phyloP scores from a whole-genome alignment of 1,140 invertebrate species.

The Drosophila ercepeae region DNA sequence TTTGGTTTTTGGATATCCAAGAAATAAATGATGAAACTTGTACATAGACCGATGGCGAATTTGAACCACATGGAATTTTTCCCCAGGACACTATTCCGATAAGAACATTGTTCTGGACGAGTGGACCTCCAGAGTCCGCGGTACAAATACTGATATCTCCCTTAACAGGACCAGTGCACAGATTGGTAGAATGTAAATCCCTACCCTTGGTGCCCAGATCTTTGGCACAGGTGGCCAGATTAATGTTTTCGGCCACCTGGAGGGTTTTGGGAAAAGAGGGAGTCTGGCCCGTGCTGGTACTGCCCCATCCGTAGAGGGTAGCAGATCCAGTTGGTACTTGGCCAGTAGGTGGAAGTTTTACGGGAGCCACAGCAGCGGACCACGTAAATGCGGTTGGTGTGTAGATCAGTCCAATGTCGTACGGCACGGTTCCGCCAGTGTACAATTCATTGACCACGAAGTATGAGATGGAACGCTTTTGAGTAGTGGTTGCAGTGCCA shows the following conservation, averaged over 20 bases:
- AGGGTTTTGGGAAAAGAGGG: slow-evolving; percentile 79
- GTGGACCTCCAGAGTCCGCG: slow-evolving; percentile 84
- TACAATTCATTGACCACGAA: slow-evolving; percentile 69
- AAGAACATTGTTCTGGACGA: slow-evolving; percentile 71
- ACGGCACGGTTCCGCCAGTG: slow-evolving; percentile 83
- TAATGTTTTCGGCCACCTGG: slow-evolving; percentile 76
- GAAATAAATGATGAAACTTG: slow-evolving; percentile 87
- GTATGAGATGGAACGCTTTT: slow-evolving; percentile 61
- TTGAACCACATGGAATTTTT: slow-evolving; percentile 85
- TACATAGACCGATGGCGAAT: slow-evolving; percentile 90
- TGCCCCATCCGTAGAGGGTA: slow-evolving; percentile 84
- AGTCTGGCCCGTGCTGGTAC: slow-evolving; percentile 77
- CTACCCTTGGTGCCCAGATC: slow-evolving; percentile 71
- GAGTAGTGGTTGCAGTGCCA: slow-evolving; percentile 64
- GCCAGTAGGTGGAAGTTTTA: slow-evolving; percentile 81
- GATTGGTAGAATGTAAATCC: slow-evolving; percentile 83
- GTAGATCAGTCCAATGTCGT: slow-evolving; percentile 85
- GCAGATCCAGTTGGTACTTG: slow-evolving; percentile 83
- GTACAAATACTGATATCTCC: slow-evolving; percentile 84
- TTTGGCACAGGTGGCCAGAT: slow-evolving; percentile 52
- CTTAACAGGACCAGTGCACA: slow-evolving; percentile 84
- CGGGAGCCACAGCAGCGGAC: slow-evolving; percentile 83
- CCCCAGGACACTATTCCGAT: slow-evolving; percentile 84
- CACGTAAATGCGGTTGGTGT: slow-evolving; percentile 84
- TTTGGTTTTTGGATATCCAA: slow-evolving; percentile 85